phyloP scores from a whole-genome alignment of 1,140 invertebrate genomes.

The Zaprionus camerounensis region DNA sequence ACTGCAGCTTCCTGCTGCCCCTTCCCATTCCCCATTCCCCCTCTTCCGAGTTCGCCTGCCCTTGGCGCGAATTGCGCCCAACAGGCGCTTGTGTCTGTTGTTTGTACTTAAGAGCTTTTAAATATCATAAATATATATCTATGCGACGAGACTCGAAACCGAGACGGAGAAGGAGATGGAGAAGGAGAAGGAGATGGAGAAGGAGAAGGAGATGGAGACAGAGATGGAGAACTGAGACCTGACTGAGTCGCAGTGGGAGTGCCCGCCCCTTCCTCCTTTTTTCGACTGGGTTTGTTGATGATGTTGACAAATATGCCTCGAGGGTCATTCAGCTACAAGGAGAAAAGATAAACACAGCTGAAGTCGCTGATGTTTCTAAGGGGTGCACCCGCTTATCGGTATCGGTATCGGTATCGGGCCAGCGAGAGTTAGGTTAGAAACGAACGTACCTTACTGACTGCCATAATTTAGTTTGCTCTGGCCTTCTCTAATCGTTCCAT shows the following conservation, averaged over 20 bases:
- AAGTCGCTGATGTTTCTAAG: neutral
- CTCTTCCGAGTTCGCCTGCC: neutral
- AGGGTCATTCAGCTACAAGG: slow-evolving; percentile 59
- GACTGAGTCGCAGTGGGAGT: neutral
- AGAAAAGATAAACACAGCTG: slow-evolving; percentile 48
- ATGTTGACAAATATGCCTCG: slow-evolving; percentile 79
- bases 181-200: neutral
- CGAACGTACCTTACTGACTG: no score
- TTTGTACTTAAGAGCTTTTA: slow-evolving; percentile 83
- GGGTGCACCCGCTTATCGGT: neutral
- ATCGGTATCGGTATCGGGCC: neutral
- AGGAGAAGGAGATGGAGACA: slow-evolving; percentile 17
- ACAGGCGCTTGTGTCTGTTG: slow-evolving; percentile 67
- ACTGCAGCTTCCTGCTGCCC: slow-evolving; percentile 59
- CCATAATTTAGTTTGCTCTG: neutral
- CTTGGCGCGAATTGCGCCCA: slow-evolving; percentile 29
- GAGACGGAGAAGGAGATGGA: slow-evolving; percentile 12
- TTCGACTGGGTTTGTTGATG: slow-evolving; percentile 48
- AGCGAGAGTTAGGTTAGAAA: neutral
- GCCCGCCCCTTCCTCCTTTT: neutral
- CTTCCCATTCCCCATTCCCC: neutral
- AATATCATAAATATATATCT: slow-evolving; percentile 83
- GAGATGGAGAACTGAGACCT: neutral
- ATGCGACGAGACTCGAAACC: slow-evolving; percentile 40
- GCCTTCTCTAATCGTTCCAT: slow-evolving; percentile 11